Evolutionary conservation across 2,113 vertebrate species (phyloP), one percentile per base, ranked within the genome.

Genomic region (Okapia johnstoni): DNA sequence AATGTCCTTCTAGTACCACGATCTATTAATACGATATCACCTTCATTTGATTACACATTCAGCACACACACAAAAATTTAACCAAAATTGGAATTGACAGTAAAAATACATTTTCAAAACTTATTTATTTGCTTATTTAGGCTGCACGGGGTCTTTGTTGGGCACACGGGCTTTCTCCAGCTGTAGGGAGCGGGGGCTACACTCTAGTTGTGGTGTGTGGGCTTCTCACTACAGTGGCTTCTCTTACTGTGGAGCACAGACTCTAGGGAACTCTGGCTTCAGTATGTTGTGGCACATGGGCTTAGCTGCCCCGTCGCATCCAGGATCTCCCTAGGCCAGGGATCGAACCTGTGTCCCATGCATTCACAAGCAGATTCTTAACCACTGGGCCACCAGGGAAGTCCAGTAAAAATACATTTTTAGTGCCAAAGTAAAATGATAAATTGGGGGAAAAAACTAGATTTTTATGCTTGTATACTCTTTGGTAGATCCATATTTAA

Each of bases 161-260:
- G 63, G n/a, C 66, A 6, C 66, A 13, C 2, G 0, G 36, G 19
- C 66, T 73, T 73, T 23, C 19, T 25, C 36, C 36, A 2, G 36
- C 66, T 40, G 10, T 25, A 10, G 36, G 66, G 66, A 23, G 19
- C 0, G 0, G 36, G 66, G 19, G 10, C 19, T 40, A 9, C 66
- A 40, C 66, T 73, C 19, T 11, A 6, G 36, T 0, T 40, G 66
- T 1, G 1, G 19, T 40, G 5, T 40, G 66, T 0, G 0, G 66
- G 5, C 66, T 70, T 70, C 66, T 70, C 19, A 70, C 15, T n/a
- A n/a, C 3, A 0, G 10, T 23, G 19, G 3, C 19, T 40, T 40
- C 66, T 6, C 19, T 73, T 25, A 73, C 0, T 73, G 36, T 0
- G 1, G 19, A 36, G 66, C 66, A 73, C 66, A 73, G 66, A 40